A percentile compares a stretch with the other conserved stretches of the same genome.
Conservation (phyloP, 2,797 vertebrate genomes). For the Danio jaintianensis region DNA sequence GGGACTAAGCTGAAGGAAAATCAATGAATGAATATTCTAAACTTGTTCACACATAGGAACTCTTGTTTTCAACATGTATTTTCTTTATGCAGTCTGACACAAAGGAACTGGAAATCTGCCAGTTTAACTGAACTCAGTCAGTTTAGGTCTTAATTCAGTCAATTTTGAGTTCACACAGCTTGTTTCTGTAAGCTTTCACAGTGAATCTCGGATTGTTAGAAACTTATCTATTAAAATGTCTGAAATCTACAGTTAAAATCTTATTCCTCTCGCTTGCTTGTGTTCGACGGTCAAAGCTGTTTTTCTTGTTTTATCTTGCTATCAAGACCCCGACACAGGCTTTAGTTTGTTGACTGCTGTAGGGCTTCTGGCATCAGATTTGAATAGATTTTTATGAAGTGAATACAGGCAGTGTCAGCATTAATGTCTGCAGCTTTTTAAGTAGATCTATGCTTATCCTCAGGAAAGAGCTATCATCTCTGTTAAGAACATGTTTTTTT, state of each 20-base stretch:
- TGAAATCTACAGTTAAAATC: neutral
- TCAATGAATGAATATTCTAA: too few species aligned
- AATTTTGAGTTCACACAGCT: too few species aligned
- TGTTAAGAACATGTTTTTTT: slow-evolving; percentile 26
- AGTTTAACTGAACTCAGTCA: too few species aligned
- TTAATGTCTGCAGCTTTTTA: slow-evolving; percentile 50
- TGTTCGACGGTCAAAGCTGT: slow-evolving; percentile 63
- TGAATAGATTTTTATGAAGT: slow-evolving; percentile 54
- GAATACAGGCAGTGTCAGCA: slow-evolving; percentile 45
- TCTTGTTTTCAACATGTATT: too few species aligned
- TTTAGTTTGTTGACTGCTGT: slow-evolving; percentile 49
- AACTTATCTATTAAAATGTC: neutral
- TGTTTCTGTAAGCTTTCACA: too few species aligned
- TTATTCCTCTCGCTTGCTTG: slow-evolving; percentile 8
- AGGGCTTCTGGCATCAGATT: slow-evolving; percentile 50
- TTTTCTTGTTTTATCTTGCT: slow-evolving; percentile 54
- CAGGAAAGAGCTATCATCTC: slow-evolving; percentile 23
- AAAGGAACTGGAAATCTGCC: too few species aligned
- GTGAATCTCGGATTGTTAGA: too few species aligned
- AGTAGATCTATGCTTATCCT: slow-evolving; percentile 57
- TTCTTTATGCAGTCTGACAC: too few species aligned
- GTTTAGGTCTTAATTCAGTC: too few species aligned
- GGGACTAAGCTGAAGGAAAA: too few species aligned
- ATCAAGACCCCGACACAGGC: slow-evolving; percentile 52
- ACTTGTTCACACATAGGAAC: too few species aligned